Evolutionary conservation across 2,113 vertebrate species (phyloP).

Genomic region (Notothenia coriiceps): DNA sequence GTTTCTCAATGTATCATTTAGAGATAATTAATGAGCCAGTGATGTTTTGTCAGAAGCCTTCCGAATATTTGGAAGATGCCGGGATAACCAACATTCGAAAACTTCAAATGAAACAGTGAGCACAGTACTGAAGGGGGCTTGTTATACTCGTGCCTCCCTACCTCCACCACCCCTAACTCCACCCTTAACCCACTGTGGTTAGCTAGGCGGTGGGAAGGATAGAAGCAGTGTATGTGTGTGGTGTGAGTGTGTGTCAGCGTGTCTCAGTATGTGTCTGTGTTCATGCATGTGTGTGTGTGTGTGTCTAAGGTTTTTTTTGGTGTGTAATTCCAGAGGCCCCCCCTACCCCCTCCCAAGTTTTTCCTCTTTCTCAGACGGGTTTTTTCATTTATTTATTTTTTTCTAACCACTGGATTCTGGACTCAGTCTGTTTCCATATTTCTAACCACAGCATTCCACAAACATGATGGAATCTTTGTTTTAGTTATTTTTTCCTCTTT

Average conservation of each 20-base stretch:
- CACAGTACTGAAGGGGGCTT: slow-evolving; percentile 63
- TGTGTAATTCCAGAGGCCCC: slow-evolving; percentile 83
- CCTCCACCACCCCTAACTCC: slow-evolving; percentile 68
- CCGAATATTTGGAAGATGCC: slow-evolving; percentile 58
- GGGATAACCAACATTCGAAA: slow-evolving; percentile 38
- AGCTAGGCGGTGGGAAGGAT: slow-evolving; percentile 67
- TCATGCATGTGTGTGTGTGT: slow-evolving; percentile 38
- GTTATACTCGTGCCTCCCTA: slow-evolving; percentile 64
- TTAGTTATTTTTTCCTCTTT: slow-evolving; percentile 71
- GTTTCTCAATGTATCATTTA: slow-evolving; percentile 38
- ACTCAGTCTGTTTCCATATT: slow-evolving; percentile 85
- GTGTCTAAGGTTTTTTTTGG: slow-evolving; percentile 46
- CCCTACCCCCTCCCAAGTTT: slow-evolving; percentile 76
- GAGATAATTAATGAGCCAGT: slow-evolving; percentile 40
- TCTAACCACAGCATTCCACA: slow-evolving; percentile 85
- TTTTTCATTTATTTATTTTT: slow-evolving; percentile 78
- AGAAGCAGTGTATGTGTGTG: slow-evolving; percentile 59
- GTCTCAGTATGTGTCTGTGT: slow-evolving; percentile 40
- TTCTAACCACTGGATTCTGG: slow-evolving; percentile 82
- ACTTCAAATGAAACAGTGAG: slow-evolving; percentile 69
- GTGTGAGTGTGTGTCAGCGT: slow-evolving; percentile 49
- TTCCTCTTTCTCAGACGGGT: slow-evolving; percentile 77
- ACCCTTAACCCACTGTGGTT: slow-evolving; percentile 77
- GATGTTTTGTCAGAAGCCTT: slow-evolving; percentile 50
- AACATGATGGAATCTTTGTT: slow-evolving; percentile 88